phyloP scores from a whole-genome alignment of 2,797 vertebrate genomes.

The Anableps anableps region DNA sequence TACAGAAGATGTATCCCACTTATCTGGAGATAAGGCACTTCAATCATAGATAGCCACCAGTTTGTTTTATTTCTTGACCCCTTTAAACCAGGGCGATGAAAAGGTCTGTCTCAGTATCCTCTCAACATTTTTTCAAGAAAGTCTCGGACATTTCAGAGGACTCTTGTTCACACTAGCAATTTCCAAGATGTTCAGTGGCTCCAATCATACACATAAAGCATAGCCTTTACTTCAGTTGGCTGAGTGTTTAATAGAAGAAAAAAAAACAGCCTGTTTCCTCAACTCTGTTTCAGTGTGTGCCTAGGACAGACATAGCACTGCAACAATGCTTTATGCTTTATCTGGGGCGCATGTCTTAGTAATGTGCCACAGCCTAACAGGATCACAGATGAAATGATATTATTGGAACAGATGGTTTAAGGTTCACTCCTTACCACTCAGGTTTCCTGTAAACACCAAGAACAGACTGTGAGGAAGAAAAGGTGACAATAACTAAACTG shows the following conservation, averaged over 20 bases:
- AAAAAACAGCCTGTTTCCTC: constrained; percentile 36
- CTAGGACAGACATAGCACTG: constrained; percentile 57
- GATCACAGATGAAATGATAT: constrained; percentile 66
- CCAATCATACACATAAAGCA: constrained; percentile 7
- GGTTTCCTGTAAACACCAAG: constrained; percentile 31
- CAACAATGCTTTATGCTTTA: constrained; percentile 64
- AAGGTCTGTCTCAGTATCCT: constrained; percentile 46
- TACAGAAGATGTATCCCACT: constrained; percentile 32
- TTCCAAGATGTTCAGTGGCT: constrained; percentile 31
- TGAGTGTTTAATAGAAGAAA: constrained; percentile 42
- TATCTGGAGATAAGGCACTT: constrained; percentile 47
- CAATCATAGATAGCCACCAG: constrained; percentile 52
- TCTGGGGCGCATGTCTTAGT: constrained; percentile 70
- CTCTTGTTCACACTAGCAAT: constrained; percentile 34
- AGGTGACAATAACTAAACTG: constrained; percentile 33
- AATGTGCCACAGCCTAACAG: constrained; percentile 60
- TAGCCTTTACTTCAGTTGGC: constrained; percentile 36
- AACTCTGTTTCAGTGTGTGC: constrained; percentile 38
- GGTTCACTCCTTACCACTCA: constrained; percentile 46
- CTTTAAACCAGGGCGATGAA: constrained; percentile 52
- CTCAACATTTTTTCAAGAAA: constrained; percentile 29
- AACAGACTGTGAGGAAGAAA: constrained; percentile 47
- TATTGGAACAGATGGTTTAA: constrained; percentile 71
- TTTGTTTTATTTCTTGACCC: constrained; percentile 45
- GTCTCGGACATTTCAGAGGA: constrained; percentile 20